Evolutionary conservation across 2,113 vertebrate genomes (phyloP), one percentile per base, ranked within the genome.

Genomic region (Glaucidium brasilianum): DNA sequence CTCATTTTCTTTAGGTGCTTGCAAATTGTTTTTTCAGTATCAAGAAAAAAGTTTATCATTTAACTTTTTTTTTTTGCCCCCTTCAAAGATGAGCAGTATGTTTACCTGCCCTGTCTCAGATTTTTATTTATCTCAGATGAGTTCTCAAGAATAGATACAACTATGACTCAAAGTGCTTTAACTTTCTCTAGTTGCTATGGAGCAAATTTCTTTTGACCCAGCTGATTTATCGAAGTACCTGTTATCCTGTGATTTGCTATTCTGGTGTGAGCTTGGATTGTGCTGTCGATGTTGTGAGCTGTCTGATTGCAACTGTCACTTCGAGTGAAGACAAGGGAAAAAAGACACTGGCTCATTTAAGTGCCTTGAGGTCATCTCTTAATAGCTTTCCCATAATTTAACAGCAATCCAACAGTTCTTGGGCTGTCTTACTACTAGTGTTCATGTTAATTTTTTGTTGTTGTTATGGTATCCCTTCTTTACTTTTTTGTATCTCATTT

Each of bases 121-220:
- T 76, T 58, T 68, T 52, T 55, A 22, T 71, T 30, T 43, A 0
- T 72, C 39, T 95, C 15, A 22, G 26, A 34, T 55, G 43, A 52
- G 10, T 89, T 83, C 12, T 64, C 30, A 73, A 72, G 35, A 68
- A 50, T 34, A 84, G 35, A 8, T 55, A 11, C 25, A 50, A 3
- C 30, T 39, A 3, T 59, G 45, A 59, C 43, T 75, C 49, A 10
- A 15, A 43, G 58, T 75, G 37, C 21, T 58, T 68, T 75, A 64
- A 37, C 66, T 68, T 88, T 83, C n/a, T 87, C 12, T 80, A 60
- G 81, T 71, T 90, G 64, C 78, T 78, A 6, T 47, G 62, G 52
- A 59, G 15, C n/a, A 88, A 63, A 62, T 59, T 94, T 85, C 37
- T 88, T 94, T 17, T 90, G 41, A 59, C 58, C 13, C n/a, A 37